Evolutionary conservation across 1,140 invertebrate genomes (phyloP).

Genomic region (Calephelis virginiensis): DNA sequence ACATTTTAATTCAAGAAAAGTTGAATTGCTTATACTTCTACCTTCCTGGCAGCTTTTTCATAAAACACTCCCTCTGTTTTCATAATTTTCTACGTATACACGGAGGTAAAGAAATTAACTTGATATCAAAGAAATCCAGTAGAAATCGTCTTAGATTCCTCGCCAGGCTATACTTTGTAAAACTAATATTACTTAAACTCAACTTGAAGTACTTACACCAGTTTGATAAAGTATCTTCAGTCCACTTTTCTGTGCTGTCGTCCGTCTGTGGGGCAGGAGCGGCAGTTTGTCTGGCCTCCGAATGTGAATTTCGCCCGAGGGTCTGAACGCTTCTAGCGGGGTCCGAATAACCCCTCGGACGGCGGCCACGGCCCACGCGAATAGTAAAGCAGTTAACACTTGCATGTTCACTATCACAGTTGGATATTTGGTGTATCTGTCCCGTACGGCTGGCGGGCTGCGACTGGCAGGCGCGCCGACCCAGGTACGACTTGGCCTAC

Average conservation of each 20-base stretch:
- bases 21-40: no score
- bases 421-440: conserved; percentile 32
- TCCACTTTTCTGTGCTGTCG: conserved; percentile 49
- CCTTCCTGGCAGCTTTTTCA: no score
- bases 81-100: no score
- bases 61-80: no score
- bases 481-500: conserved; percentile 71
- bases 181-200: no score
- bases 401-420: conserved; percentile 50
- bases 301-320: conserved; percentile 60
- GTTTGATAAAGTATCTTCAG: conserved; percentile 68
- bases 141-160: no score
- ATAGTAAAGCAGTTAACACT: conserved; percentile 56
- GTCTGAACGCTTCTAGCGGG: conserved; percentile 67
- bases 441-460: conserved; percentile 30
- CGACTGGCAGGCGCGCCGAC: conserved; percentile 61
- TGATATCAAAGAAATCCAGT: no score
- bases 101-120: no score
- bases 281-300: conserved; percentile 66
- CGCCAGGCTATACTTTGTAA: no score
- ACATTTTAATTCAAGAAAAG: no score
- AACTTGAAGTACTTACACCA: conserved; percentile 55
- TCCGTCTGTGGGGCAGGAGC: conserved; percentile 55
- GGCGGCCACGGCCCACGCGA: conserved; percentile 48
- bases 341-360: conserved; percentile 61